Conservation (phyloP, 2,113 vertebrate species). For the Chinchilla lanigera region DNA sequence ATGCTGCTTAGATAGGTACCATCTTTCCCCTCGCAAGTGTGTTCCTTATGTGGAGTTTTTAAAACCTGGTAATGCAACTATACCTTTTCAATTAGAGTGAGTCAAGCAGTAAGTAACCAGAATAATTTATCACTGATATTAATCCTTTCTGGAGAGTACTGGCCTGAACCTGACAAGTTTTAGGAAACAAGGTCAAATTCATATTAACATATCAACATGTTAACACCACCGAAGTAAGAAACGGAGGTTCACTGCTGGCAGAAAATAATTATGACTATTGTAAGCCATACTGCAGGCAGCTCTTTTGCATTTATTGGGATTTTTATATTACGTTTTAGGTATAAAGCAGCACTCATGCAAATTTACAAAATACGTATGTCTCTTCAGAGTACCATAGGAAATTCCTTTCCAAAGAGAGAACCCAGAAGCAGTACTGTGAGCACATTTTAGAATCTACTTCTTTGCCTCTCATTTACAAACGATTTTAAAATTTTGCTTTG, state of each 20-base stretch:
- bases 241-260: not conserved
- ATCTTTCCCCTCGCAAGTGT: not conserved
- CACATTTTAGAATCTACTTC: not conserved
- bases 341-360: not conserved
- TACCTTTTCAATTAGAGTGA: conserved; percentile 31
- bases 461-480: not conserved
- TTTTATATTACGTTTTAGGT: not conserved
- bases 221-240: not conserved
- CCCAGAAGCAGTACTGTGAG: not conserved
- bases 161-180: not conserved
- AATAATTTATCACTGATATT: conserved; percentile 1
- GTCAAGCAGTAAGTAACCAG: not conserved
- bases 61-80: not conserved
- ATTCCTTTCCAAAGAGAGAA: not conserved
- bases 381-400: not conserved
- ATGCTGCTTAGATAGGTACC: conserved; percentile 9
- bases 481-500: not conserved
- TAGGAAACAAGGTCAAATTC: conserved; percentile 42
- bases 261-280: not conserved
- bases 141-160: conserved; percentile 23
- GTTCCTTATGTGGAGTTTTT: conserved; percentile 15
- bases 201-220: not conserved
- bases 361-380: not conserved
- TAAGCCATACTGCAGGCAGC: not conserved
- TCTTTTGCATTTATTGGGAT: not conserved